Evolutionary conservation across 1,140 invertebrate genomes (phyloP).

Genomic region (Apis cerana): DNA sequence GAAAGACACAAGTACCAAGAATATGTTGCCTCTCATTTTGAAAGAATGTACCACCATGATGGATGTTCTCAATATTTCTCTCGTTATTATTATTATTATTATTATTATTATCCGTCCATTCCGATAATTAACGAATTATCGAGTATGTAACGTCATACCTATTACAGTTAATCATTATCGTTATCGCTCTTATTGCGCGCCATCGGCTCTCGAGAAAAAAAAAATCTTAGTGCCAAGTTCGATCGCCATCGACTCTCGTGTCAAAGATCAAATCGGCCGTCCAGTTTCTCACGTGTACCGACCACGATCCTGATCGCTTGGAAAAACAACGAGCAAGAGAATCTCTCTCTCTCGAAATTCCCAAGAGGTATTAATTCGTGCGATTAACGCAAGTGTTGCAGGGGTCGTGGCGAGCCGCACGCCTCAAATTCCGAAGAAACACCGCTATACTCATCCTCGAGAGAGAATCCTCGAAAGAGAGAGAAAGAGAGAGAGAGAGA

Average conservation of each 20-base stretch:
- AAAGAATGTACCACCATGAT: no score
- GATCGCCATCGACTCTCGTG: neutral
- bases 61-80: no score
- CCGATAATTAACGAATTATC: slow-evolving; percentile 34
- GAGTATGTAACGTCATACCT: neutral
- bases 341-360: neutral
- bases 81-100: neutral
- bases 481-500: no score
- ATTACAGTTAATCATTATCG: slow-evolving; percentile 32
- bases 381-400: slow-evolving; percentile 11
- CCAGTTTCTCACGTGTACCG: slow-evolving; percentile 9
- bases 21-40: no score
- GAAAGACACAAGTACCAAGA: no score
- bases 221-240: neutral
- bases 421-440: slow-evolving; percentile 5
- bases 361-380: slow-evolving; percentile 11
- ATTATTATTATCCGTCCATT: neutral
- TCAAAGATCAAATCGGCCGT: slow-evolving; percentile 15
- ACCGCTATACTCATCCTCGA: slow-evolving; percentile 15
- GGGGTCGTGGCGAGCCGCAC: neutral
- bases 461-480: neutral
- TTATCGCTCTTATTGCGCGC: slow-evolving; percentile 37
- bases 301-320: neutral
- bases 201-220: no score
- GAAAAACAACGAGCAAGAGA: neutral